Evolutionary conservation across 2,888 invertebrate genomes (phyloP), one percentile per base, ranked within the genome.

Genomic region (Catotricha subobsoleta): DNA sequence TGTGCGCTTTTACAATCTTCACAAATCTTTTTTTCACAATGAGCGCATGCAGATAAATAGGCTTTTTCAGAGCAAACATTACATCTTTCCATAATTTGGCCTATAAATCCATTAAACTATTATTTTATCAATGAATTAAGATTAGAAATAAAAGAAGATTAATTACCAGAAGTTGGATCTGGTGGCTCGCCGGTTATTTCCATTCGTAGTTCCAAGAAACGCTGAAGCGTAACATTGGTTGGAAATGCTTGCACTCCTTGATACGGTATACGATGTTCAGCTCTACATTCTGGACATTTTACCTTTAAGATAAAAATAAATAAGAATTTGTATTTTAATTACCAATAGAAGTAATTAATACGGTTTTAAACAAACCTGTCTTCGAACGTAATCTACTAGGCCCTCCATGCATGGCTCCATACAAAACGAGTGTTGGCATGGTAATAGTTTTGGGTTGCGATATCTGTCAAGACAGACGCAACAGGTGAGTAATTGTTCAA

Each of bases 371-470:
- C 49, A 61, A 64, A 83, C 84, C 74, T 91, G 91, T 66, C 91
- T 71, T 51, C 88, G 73, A 49, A 91, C 91, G 62, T 91, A 90
- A 67, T 92, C 91, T 57, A 92, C 87, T 39, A 95, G 72, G 48
- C 94, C 90, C 65, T 95, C 94, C 76, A 98, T 82, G 65, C 98
- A 98, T 41, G 97, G 95, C 58, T 92, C 90, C 83, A 91, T 87
- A 60, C 98, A 98, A 67, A 91, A 97, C 54, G 95, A 95, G 75
- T 98, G 98, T 71, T 98, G 97, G 63, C 95, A 95, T 77, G 95
- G 95, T 59, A 98, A 67, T 59, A 98, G 72, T 68, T 95, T 97
- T n/a, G 98, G 98, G 62, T 90, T 90, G 55, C 87, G 74, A 67
- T 84, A 98, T 56, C 97, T 76, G 68, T 98, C 97, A 64, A 97